Base-by-base conservation (phyloP, 2,797 vertebrate species). In the Hemitrygon akajei region DNA sequence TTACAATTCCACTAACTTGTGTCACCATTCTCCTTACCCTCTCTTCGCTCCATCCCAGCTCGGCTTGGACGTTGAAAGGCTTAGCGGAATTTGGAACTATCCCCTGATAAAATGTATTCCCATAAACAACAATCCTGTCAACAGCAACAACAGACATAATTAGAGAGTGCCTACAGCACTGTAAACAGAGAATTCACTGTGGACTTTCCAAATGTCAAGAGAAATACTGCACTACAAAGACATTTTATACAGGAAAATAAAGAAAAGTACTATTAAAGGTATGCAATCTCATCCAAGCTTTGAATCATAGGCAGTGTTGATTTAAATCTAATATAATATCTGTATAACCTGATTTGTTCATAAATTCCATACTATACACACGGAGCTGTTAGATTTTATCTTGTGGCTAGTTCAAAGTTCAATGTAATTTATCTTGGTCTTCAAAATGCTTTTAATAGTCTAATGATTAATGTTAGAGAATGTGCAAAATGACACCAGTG, bases 41-140 rank as follows among this genome's bases (percentile, higher is more conserved):
- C 77, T 96, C 94, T 0, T 94, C n/a, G 3, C 37, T 94, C 92
- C 97, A 96, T 1, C 86, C n/a, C 22, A 95, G 97, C 0, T 94
- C 96, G 81, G 93, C 14, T 89, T 95, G 96, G 95, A 97, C 97
- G 95, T 97, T 96, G 95, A 97, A 97, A 3, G 97, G 93, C 95
- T 96, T 97, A 82, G 97, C 97, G 1, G 97, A 97, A 80, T 95
- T 18, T 0, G 94, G 95, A 0, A 97, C 95, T 0, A 97, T 69
- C 0, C 96, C 95, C 0, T 95, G 56, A 0, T 96, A n/a, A 95
- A 97, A 95, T 86, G 96, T 94, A 12, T 97, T 94, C 86, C 96
- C 96, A 12, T 97, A 97, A 10, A 97, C 94, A 58, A 97, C 96
- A 0, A 97, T 97, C 95, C 97, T 97, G 94, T 77, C 69, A 76